These are phyloP conservation scores for Archips xylosteana DNA, from an alignment of 2,888 invertebrate genomes.

Conservation along the genomic window DNA sequence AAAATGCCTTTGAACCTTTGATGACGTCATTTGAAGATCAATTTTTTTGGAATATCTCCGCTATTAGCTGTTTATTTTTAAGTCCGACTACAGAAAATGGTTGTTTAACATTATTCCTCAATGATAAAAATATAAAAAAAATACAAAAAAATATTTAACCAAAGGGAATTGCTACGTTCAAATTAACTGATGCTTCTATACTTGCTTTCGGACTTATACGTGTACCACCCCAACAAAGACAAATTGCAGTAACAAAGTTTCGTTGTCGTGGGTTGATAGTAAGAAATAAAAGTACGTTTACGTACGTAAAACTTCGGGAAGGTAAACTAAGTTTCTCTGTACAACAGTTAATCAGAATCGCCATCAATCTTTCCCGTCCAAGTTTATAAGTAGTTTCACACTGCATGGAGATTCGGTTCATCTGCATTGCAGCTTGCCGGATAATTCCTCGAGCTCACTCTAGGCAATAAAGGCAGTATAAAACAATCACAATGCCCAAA, in stretches of 20 bases:
- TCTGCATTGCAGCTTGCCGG: constrained; percentile 59
- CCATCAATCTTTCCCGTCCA: constrained; percentile 25
- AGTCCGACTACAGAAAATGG: no score
- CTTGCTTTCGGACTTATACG: background rate
- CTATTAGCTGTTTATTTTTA: no score
- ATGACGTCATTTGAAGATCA: no score
- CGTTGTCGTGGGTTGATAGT: background rate
- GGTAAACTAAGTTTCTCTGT: background rate
- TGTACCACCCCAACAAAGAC: background rate
- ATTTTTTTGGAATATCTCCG: no score
- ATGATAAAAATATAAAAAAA: no score
- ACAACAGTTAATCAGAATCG: constrained; percentile 20
- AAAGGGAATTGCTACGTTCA: background rate
- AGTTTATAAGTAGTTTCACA: constrained; percentile 19
- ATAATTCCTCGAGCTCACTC: constrained; percentile 51
- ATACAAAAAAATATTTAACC: no score
- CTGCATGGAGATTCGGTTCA: constrained; percentile 43
- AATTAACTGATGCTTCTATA: background rate
- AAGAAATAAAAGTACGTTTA: background rate
- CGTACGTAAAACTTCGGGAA: background rate
- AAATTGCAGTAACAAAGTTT: constrained; percentile 4
- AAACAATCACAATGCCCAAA: constrained; percentile 54
- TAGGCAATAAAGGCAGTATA: constrained; percentile 54
- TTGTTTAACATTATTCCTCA: no score
- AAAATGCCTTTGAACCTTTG: no score